A percentile compares a stretch with the other conserved stretches of the same genome.
Conservation (phyloP, 2,113 vertebrate species). For the Stegostoma tigrinum region DNA sequence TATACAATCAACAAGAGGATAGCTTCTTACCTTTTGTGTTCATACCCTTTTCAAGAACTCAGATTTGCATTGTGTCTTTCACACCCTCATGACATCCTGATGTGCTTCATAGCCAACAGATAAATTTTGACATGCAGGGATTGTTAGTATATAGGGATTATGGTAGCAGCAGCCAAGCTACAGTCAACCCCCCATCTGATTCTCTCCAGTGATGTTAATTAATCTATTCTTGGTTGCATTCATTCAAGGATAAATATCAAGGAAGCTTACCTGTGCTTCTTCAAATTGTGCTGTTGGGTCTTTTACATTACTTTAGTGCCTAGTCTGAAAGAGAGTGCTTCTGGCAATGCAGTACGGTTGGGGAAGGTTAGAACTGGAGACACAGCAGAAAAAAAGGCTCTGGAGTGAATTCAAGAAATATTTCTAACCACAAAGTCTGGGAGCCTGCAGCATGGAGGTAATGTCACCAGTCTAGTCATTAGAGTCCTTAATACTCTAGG, state of each 20-base stretch:
- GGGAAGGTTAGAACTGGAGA: not conserved
- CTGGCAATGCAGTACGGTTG: not conserved
- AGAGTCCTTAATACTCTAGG: too few relatives aligned
- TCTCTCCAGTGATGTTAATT: not conserved
- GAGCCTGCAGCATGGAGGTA: too few relatives aligned
- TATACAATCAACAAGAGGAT: not conserved
- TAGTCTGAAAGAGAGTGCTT: not conserved
- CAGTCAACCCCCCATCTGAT: not conserved
- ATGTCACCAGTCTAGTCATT: too few relatives aligned
- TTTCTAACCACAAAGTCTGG: too few relatives aligned
- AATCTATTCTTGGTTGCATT: not conserved
- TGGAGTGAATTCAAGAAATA: too few relatives aligned
- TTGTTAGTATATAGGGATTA: not conserved
- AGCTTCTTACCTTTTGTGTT: not conserved
- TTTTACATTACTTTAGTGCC: not conserved
- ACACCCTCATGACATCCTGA: not conserved
- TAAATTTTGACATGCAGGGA: not conserved
- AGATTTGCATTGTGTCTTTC: not conserved
- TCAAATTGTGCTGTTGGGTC: not conserved
- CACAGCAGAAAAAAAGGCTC: not conserved
- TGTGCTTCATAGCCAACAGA: not conserved
- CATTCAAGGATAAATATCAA: not conserved
- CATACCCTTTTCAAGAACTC: not conserved
- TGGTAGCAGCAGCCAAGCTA: not conserved
- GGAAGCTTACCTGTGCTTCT: not conserved